phyloP scores from a whole-genome alignment of 1,140 invertebrate species.

The Palaemon carinicauda region DNA sequence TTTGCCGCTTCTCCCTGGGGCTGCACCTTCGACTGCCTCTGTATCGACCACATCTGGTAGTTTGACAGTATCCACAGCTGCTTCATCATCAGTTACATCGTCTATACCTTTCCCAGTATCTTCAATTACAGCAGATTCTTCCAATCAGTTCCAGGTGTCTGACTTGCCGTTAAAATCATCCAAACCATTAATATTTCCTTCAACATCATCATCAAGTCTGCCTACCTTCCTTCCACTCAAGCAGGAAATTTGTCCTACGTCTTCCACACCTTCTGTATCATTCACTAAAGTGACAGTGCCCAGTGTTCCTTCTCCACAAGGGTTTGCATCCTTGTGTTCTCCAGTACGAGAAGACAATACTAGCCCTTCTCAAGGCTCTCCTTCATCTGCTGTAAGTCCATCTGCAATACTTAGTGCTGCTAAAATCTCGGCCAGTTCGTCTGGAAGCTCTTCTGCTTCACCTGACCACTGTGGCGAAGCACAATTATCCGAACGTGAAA shows the following conservation, averaged over 20 bases:
- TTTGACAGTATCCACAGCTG: not conserved
- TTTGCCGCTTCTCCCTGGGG: conserved; percentile 65
- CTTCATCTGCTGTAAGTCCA: conserved; percentile 7
- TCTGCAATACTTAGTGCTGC: conserved; percentile 2
- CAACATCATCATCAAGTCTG: not conserved
- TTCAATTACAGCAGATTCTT: conserved; percentile 4
- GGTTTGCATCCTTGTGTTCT: conserved; percentile 46
- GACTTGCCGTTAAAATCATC: not conserved
- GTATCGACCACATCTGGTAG: conserved; percentile 68
- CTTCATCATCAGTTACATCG: conserved; percentile 67
- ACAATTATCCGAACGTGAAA: conserved; percentile 21
- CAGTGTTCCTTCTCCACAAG: conserved; percentile 24
- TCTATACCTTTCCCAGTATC: conserved; percentile 64
- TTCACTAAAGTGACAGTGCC: not conserved
- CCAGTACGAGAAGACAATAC: conserved; percentile 30
- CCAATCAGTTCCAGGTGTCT: not conserved
- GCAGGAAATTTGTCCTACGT: conserved; percentile 17
- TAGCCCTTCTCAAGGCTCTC: conserved; percentile 3
- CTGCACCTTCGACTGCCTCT: conserved; percentile 64
- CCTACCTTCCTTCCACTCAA: not conserved
- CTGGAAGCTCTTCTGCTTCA: conserved; percentile 27
- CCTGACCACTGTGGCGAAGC: conserved; percentile 1
- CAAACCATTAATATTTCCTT: not conserved
- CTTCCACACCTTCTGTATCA: conserved; percentile 2
- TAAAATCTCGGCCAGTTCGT: not conserved